These are phyloP conservation scores for Dicrurus megarhynchus DNA, from an alignment of 2,113 vertebrate genomes.

Conservation along the genomic window DNA sequence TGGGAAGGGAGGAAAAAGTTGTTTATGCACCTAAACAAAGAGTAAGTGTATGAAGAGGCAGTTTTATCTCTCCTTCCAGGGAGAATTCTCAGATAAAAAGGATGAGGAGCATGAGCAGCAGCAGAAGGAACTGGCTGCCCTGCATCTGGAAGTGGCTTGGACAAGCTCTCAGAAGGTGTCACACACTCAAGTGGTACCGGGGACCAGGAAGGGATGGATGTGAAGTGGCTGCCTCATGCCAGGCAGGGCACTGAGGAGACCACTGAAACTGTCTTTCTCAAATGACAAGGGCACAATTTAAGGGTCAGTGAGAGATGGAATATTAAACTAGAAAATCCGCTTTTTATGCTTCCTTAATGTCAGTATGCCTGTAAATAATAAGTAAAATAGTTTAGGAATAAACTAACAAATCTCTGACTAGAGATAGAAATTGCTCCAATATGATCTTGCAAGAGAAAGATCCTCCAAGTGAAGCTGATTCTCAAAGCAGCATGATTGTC, in stretches of 20 bases:
- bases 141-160: accelerated
- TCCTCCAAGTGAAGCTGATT: neutral
- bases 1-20: accelerated
- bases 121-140: neutral
- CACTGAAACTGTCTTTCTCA: neutral
- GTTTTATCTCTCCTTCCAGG: neutral
- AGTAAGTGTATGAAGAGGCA: neutral
- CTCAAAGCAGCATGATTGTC: neutral
- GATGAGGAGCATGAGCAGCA: neutral
- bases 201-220: neutral
- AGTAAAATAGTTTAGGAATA: neutral
- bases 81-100: neutral
- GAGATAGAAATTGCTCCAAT: neutral
- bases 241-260: neutral
- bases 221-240: neutral
- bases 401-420: neutral
- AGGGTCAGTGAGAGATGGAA: neutral
- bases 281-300: neutral
- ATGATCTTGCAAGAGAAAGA: neutral
- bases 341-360: neutral
- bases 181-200: neutral
- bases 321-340: accelerated
- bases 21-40: neutral
- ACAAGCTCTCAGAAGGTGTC: neutral
- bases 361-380: neutral